Base-by-base conservation (phyloP, 2,797 vertebrate genomes). In the Selene dorsalis region DNA sequence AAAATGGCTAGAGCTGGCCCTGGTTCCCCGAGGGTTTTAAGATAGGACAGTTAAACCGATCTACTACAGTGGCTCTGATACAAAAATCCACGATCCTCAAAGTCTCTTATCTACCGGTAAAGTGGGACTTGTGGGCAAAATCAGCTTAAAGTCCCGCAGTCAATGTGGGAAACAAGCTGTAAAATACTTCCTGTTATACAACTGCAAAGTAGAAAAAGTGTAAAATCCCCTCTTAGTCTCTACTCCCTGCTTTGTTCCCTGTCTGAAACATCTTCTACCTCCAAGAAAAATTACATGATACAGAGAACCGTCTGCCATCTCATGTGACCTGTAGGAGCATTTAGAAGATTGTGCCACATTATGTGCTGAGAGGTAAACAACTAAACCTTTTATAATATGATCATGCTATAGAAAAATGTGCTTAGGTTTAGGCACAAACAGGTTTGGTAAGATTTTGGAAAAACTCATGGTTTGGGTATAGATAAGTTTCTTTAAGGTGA, bases 151-250 rank as follows among this genome's bases (percentile, higher is more conserved):
- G 35, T 71, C 77, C 63, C 17, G 39, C 39, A 45, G 30, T 58
- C 47, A 50, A 14, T 35, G 18, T 59, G 38, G 38, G 50, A 70
- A 73, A 67, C 41, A 47, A 52, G 28, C 30, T 52, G 56, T 45
- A 41, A 62, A 65, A 75, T 52, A 16, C 10, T n/a, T 24, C 58
- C 16, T 24, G 6, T 48, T 30, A 26, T 18, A 16, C 55, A 35
- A 32, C 47, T 45, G 55, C 38, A 43, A 55, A 66, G 41, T 62
- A 38, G 20, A 60, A 11, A 52, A 56, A 55, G 48, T 39, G 35
- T 59, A 17, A 68, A 66, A 32, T 16, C 38, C 4, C 13, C 1
- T 30, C 5, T 9, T 39, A 9, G 18, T 30, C 22, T 30, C 24
- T n/a, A 48, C 43, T 26, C 1, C 0, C 43, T 11, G 8, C 17